Base-by-base conservation (phyloP, 1,140 invertebrate species). In the Cataglyphis hispanica region DNA sequence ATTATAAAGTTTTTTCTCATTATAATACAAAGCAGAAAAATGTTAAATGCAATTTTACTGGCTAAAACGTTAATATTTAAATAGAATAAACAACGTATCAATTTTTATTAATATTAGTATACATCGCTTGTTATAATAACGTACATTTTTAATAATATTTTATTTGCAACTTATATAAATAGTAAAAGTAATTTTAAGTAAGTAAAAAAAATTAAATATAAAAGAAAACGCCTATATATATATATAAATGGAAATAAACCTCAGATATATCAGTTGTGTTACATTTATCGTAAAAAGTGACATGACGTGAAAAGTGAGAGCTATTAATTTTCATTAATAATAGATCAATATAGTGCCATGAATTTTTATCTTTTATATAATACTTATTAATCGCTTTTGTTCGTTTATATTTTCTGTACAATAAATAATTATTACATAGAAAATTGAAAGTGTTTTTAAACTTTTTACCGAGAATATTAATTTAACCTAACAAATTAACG, bases 311-410 rank as follows among this genome's bases (percentile, higher is more conserved):
- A 31, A 69, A 80, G 31, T 56, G 10, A 67, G 19, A 25, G 34
- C 46, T 50, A 78, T 43, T 56, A 80, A 80, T 80, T 37, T 80
- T 16, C 10, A 69, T 80, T 80, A 80, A 69, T 22, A 8, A 37
- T 67, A 2, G 7, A 75, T 27, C 3, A 19, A 13, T 63, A 43
- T 11, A 76, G 43, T 40, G 13, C 31, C 13, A 78, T 6, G 31
- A 74, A 37, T 67, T 80, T 80, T 67, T 53, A 69, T 69, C n/a
- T 77, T 31, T 7, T 40, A 60, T 53, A 13, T 53, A 80, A n/a
- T 13, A 27, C 69, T 69, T 69, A 80, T 80, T 69, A 80, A 80
- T 80, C 2, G 16, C 22, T 53, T 40, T 11, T 37, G 19, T 77
- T 31, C n/a, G 31, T 34, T 50, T 19, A 50, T 16, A 0, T 34